phyloP scores from a whole-genome alignment of 35 echinoderm and acorn worm species.

The Heliocidaris tuberculata region DNA sequence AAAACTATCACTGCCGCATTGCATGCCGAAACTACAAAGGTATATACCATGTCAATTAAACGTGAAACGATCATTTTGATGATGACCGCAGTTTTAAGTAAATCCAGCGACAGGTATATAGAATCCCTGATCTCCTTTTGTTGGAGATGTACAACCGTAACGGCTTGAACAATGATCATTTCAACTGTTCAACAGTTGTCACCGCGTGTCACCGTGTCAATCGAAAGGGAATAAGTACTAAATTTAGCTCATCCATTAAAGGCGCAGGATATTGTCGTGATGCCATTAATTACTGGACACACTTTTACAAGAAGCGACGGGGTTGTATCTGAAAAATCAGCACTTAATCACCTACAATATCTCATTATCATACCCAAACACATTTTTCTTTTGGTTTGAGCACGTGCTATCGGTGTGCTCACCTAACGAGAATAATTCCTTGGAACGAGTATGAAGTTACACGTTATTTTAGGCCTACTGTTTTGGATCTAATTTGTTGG shows the following conservation, averaged over 20 bases:
- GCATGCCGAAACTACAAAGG: too few relatives aligned
- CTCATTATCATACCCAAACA: not conserved
- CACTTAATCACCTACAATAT: not conserved
- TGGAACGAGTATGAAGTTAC: too few relatives aligned
- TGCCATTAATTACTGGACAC: constrained; percentile 16
- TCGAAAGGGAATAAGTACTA: not conserved
- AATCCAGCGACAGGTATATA: not conserved
- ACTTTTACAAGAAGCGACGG: not conserved
- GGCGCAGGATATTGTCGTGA: not conserved
- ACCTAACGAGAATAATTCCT: too few relatives aligned
- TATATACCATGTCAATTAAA: too few relatives aligned
- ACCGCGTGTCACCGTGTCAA: not conserved
- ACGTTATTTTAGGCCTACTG: too few relatives aligned
- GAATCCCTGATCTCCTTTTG: not conserved
- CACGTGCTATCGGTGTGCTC: not conserved
- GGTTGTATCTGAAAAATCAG: not conserved
- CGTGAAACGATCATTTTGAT: too few relatives aligned
- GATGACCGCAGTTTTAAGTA: not conserved
- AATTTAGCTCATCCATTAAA: not conserved
- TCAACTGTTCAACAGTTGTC: not conserved
- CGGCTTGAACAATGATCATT: not conserved
- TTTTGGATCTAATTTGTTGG: not conserved
- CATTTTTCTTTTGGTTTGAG: not conserved
- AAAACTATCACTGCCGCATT: too few relatives aligned
- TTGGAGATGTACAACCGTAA: not conserved